These are phyloP conservation scores for Lindbergichthys nudifrons DNA, from an alignment of 2,797 vertebrate genomes.

Conservation along the genomic window DNA sequence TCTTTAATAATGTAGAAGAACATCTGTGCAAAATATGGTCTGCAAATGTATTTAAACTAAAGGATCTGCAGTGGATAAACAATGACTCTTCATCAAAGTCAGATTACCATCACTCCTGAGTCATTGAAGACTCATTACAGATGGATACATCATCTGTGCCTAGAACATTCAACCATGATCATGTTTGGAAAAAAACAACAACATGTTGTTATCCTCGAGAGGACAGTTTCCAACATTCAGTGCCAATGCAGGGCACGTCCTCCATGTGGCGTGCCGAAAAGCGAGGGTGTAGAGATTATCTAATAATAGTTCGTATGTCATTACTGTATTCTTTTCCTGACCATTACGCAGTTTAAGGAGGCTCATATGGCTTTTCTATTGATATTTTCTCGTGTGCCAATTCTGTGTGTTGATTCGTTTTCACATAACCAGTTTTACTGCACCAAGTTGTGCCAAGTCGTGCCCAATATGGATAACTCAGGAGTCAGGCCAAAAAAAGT, in stretches of 20 bases:
- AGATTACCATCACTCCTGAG: constrained; percentile 29
- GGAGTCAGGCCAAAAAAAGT: too few species aligned
- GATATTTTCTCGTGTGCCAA: too few species aligned
- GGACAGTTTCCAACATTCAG: background rate
- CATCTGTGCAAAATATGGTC: constrained; percentile 47
- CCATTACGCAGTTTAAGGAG: background rate
- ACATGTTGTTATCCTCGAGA: background rate
- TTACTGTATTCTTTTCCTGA: background rate
- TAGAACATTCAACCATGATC: constrained; percentile 2
- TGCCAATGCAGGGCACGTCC: background rate
- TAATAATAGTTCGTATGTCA: background rate
- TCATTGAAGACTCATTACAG: constrained; percentile 42
- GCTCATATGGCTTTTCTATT: too few species aligned
- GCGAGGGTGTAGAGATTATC: background rate
- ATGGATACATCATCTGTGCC: constrained; percentile 25
- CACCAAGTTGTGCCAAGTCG: too few species aligned
- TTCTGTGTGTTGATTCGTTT: too few species aligned
- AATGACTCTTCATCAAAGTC: constrained; percentile 30
- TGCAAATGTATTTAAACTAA: constrained; percentile 33
- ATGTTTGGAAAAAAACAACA: background rate
- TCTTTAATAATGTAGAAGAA: constrained; percentile 50
- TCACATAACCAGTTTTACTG: too few species aligned
- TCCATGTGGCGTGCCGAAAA: background rate
- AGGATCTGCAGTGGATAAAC: constrained; percentile 33
- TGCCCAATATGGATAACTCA: too few species aligned